Conservation (phyloP, 2,888 invertebrate genomes). For the Alcis repandata region DNA sequence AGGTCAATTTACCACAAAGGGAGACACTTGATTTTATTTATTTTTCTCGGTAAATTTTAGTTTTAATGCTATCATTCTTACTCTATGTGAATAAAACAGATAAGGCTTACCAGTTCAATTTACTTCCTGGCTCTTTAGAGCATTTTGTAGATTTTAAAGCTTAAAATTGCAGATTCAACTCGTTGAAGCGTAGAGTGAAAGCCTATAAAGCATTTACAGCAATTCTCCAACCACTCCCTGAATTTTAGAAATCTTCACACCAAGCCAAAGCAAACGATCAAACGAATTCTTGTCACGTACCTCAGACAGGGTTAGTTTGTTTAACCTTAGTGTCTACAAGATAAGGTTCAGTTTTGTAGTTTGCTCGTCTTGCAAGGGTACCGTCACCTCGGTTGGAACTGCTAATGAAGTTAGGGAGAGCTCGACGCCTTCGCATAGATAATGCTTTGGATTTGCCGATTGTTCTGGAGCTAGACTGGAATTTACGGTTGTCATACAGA, state of each 20-base stretch:
- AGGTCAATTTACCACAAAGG: too few species aligned
- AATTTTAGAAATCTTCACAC: slow-evolving; percentile 50
- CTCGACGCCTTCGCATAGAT: slow-evolving; percentile 48
- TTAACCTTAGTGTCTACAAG: slow-evolving; percentile 17
- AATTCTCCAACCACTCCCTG: slow-evolving; percentile 32
- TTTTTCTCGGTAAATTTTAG: too few species aligned
- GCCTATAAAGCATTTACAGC: slow-evolving; percentile 33
- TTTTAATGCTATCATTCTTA: too few species aligned
- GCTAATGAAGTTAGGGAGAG: slow-evolving; percentile 63
- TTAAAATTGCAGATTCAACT: slow-evolving; percentile 4
- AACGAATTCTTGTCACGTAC: slow-evolving; percentile 62
- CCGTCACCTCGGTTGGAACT: slow-evolving; percentile 52
- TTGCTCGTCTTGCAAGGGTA: slow-evolving; percentile 14
- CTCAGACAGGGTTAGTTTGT: slow-evolving; percentile 10
- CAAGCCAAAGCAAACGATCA: slow-evolving; percentile 46
- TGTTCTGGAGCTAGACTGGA: slow-evolving; percentile 34
- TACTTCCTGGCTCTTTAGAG: not conserved
- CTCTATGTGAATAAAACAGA: too few species aligned
- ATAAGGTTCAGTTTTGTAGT: slow-evolving; percentile 29
- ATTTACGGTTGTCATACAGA: slow-evolving; percentile 26
- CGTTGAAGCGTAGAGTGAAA: slow-evolving; percentile 13
- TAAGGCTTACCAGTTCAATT: too few species aligned
- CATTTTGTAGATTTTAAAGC: not conserved
- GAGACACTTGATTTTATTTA: too few species aligned
- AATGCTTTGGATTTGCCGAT: slow-evolving; percentile 39